Evolutionary conservation across 2,888 invertebrate genomes (phyloP).

Genomic region (Arrhopalites spinosus): DNA sequence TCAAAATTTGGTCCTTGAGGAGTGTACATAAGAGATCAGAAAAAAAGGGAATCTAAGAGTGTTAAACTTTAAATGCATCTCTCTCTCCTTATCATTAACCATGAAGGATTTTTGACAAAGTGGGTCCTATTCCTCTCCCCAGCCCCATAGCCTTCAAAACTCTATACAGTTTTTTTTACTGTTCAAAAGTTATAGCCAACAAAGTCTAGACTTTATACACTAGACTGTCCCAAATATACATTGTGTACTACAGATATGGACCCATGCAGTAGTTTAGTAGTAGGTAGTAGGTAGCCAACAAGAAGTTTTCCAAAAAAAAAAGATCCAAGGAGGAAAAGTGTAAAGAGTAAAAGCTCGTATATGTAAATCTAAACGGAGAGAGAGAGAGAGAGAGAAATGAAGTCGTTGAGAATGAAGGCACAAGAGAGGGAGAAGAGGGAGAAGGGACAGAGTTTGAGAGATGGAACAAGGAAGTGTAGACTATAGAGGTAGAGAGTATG

Average conservation of each 20-base stretch:
- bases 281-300: too few relatives aligned
- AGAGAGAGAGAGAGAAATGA: too few relatives aligned
- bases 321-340: too few relatives aligned
- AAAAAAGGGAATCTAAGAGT: neutral
- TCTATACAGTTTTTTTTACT: too few relatives aligned
- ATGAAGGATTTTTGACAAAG: constrained; percentile 10
- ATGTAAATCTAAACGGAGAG: too few relatives aligned
- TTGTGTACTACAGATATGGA: too few relatives aligned
- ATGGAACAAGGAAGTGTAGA: neutral
- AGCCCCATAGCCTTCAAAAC: too few relatives aligned
- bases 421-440: neutral
- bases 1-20: too few relatives aligned
- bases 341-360: too few relatives aligned
- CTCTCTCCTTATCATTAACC: neutral
- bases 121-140: neutral
- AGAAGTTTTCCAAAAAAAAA: too few relatives aligned
- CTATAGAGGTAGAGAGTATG: neutral
- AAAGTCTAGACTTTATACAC: neutral
- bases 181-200: neutral
- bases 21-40: too few relatives aligned
- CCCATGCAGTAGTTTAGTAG: too few relatives aligned
- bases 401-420: neutral
- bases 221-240: neutral
- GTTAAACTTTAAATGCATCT: neutral
- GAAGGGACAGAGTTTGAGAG: neutral